These are phyloP conservation scores for Chelon labrosus DNA, from an alignment of 2,797 vertebrate species.

Conservation along the genomic window DNA sequence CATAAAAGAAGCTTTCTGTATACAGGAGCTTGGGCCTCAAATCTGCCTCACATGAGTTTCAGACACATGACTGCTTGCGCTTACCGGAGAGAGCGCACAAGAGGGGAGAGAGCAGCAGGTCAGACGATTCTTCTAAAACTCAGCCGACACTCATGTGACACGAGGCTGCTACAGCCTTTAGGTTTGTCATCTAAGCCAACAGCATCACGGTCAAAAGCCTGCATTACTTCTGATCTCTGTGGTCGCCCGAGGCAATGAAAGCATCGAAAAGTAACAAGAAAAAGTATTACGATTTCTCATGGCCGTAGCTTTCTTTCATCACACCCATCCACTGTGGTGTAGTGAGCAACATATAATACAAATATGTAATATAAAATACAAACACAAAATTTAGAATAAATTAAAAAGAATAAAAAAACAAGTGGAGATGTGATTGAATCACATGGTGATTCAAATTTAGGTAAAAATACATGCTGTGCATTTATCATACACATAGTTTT, in stretches of 20 bases:
- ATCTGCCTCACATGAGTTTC: slow-evolving; percentile 84
- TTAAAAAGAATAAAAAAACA: no score
- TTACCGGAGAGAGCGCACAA: slow-evolving; percentile 58
- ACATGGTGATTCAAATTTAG: neutral
- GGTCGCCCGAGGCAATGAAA: neutral
- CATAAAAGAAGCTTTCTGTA: slow-evolving; percentile 75
- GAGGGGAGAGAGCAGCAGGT: slow-evolving; percentile 74
- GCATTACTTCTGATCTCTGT: slow-evolving; percentile 25
- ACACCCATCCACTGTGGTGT: neutral
- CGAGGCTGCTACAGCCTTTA: slow-evolving; percentile 53
- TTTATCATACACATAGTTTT: neutral
- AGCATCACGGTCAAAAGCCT: slow-evolving; percentile 29
- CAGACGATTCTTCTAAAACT: slow-evolving; percentile 73
- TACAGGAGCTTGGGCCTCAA: slow-evolving; percentile 70
- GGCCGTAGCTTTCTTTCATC: neutral
- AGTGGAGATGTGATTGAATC: neutral
- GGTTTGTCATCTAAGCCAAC: slow-evolving; percentile 39
- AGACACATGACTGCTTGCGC: slow-evolving; percentile 82
- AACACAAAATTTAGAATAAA: neutral
- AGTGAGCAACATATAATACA: neutral
- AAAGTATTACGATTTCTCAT: neutral
- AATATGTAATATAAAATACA: neutral
- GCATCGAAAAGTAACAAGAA: neutral
- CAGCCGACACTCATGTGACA: slow-evolving; percentile 82
- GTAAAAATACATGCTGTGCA: neutral